Evolutionary conservation across 35 echinoderm and acorn worm genomes (phyloP).

Genomic region (Patiria miniata): DNA sequence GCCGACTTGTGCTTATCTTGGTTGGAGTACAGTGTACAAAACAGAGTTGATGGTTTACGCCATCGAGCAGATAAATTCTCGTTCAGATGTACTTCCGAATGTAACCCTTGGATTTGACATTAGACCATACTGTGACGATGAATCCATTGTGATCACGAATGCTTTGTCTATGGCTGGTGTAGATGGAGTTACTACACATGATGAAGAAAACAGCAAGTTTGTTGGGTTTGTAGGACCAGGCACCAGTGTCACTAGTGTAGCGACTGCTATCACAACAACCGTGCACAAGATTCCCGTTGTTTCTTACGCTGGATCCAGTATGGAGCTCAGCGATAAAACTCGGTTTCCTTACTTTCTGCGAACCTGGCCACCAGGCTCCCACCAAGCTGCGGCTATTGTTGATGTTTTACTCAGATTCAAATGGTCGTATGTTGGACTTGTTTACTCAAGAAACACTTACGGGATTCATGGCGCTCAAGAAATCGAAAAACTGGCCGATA

Average conservation of each 20-base stretch:
- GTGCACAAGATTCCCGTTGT: background rate
- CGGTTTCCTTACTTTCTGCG: background rate
- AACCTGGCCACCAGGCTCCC: background rate
- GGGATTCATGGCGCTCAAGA: background rate
- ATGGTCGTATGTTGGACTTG: background rate
- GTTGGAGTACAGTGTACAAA: background rate
- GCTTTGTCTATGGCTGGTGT: no score
- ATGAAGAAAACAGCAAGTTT: no score
- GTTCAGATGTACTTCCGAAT: background rate
- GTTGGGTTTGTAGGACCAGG: no score
- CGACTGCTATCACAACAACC: background rate
- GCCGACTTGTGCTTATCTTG: background rate
- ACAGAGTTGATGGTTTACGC: background rate
- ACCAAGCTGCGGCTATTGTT: background rate
- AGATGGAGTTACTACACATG: no score
- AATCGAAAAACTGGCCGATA: background rate
- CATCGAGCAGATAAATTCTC: background rate
- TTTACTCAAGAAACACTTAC: background rate
- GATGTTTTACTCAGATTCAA: background rate
- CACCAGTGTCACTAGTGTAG: background rate
- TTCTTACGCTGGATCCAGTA: background rate
- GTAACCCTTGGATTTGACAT: background rate
- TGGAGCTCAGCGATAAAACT: background rate
- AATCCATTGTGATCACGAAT: no score
- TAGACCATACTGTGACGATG: background rate